phyloP scores from a whole-genome alignment of 2,888 invertebrate species.

The Ceraclea dissimilis region DNA sequence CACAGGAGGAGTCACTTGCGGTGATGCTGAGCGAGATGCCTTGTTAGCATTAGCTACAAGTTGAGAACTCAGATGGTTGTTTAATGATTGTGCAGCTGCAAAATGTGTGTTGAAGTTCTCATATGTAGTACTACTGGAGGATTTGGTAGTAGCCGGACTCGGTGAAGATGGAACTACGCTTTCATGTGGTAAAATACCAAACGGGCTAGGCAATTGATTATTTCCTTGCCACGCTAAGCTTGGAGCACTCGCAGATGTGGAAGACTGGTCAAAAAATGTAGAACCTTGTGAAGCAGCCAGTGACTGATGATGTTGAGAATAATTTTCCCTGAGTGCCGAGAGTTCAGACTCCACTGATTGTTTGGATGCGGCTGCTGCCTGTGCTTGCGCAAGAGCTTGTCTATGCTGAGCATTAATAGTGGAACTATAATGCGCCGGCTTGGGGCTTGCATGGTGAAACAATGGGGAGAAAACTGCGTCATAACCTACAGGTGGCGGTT shows the following conservation, averaged over 20 bases:
- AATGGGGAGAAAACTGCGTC: constrained; percentile 77
- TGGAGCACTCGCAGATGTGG: constrained; percentile 45
- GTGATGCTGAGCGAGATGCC: constrained; percentile 43
- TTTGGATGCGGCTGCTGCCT: constrained; percentile 48
- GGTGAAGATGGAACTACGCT: constrained; percentile 62
- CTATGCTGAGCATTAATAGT: constrained; percentile 60
- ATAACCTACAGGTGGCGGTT: constrained; percentile 69
- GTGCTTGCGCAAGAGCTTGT: constrained; percentile 51
- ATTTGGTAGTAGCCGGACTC: constrained; percentile 52
- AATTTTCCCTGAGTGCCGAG: constrained; percentile 52
- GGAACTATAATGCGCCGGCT: constrained; percentile 65
- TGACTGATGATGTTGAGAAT: constrained; percentile 48
- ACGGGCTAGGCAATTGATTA: constrained; percentile 61
- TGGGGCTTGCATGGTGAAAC: constrained; percentile 71
- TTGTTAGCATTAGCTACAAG: constrained; percentile 51
- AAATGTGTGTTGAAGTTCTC: constrained; percentile 67
- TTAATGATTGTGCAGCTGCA: constrained; percentile 54
- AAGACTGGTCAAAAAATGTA: constrained; percentile 61
- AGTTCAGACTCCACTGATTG: constrained; percentile 51
- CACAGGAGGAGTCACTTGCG: constrained; percentile 43
- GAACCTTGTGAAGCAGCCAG: constrained; percentile 49
- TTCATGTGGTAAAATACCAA: constrained; percentile 72
- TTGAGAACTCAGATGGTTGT: constrained; percentile 60
- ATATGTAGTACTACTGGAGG: constrained; percentile 45
- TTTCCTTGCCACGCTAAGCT: constrained; percentile 68